A percentile compares a stretch with the other conserved stretches of the same genome.
These are phyloP conservation scores for Diachasma alloeum DNA, from an alignment of 1,140 invertebrate species.

Conservation along the genomic window DNA sequence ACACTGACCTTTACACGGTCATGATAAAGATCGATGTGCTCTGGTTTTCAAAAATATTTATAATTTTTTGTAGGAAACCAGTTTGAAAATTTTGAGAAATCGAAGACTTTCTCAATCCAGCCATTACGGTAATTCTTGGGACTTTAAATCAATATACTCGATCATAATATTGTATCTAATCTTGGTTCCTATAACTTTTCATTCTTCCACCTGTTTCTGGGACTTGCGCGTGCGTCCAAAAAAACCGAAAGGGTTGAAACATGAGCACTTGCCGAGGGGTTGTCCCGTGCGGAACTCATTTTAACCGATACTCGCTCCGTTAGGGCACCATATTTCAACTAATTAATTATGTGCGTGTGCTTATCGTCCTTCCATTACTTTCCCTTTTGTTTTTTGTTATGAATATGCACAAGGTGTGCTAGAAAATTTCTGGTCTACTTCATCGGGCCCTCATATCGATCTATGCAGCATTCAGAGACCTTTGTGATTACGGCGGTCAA, in stretches of 20 bases:
- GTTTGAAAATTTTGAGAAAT: no score
- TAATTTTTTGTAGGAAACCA: no score
- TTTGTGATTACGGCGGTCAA: not conserved
- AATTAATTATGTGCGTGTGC: not conserved
- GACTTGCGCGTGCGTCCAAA: not conserved
- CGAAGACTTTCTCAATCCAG: no score
- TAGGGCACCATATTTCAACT: conserved; percentile 35
- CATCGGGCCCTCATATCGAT: not conserved
- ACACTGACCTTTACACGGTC: no score
- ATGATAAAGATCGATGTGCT: no score
- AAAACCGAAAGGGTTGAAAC: conserved; percentile 12
- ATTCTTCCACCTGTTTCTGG: not conserved
- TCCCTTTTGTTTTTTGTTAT: not conserved
- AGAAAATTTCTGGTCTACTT: no score
- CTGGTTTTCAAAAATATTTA: no score
- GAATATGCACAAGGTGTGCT: not conserved
- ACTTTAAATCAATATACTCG: no score
- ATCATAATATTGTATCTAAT: no score
- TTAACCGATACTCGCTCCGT: conserved; percentile 55
- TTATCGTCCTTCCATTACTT: not conserved
- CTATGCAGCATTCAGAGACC: not conserved
- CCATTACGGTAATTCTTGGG: no score
- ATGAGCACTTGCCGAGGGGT: conserved; percentile 7
- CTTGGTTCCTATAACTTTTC: not conserved
- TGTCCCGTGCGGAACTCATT: conserved; percentile 23